Base-by-base conservation (phyloP, 2,888 invertebrate genomes). In the Drosophila imparisetae region DNA sequence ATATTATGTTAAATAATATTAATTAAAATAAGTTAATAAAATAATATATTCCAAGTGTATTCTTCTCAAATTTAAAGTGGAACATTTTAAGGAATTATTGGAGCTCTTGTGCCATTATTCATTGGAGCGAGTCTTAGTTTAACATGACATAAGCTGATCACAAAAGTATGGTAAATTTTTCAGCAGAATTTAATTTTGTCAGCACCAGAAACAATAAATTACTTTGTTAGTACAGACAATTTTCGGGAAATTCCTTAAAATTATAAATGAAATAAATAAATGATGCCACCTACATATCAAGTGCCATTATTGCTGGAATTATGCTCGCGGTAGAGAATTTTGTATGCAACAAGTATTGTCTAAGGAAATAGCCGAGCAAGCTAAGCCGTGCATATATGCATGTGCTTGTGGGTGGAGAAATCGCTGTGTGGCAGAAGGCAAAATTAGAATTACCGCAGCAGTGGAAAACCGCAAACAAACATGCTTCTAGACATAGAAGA, bases 301-400 rank as follows among this genome's bases (percentile, higher is more conserved):
- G 42, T 34, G 36, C 30, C 30, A 70, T 30, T 30, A 32, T 32
- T 32, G 11, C 8, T 24, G 15, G 24, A 24, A 8, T 40, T 55
- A 30, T 32, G 18, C 21, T 57, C 32, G 24, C 5, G 40, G 40
- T 58, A 45, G 7, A 48, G 50, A 60, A 64, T 50, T 55, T 88
- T 73, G 75, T 89, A 86, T 86, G 81, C 89, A 89, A 83, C 89
- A 89, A 83, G 83, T 86, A 66, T 70, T 75, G 67, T 77, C 74
- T 71, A n/a, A 53, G 63, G 61, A 63, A 79, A 68, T 65, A 66
- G 62, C 62, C 66, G 54, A 55, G 69, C 57, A 34, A 68, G 54
- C 60, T 59, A 52, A 53, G 66, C 21, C 38, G 48, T 55, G 21
- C n/a, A 8, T 38, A 65, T 52, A 27, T 48, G 27, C 27, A 55